Evolutionary conservation across 2,113 vertebrate genomes (phyloP), one percentile per base, ranked within the genome.

Genomic region (Bos javanicus): DNA sequence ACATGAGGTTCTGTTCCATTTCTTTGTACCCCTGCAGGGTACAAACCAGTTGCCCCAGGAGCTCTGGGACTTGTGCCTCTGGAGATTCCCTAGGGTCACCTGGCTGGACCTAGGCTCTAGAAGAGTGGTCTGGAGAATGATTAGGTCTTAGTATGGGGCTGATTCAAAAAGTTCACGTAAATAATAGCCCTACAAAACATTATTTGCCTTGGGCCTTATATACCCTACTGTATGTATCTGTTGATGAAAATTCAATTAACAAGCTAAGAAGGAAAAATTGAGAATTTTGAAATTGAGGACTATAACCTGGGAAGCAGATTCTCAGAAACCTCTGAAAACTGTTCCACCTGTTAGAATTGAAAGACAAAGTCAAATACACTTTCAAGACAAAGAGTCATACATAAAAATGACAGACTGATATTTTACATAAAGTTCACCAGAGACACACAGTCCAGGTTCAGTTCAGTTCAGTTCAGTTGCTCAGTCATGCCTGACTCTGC

Each of bases 401-500:
- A 30, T 48, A 80, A 48, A 48, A 80, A 48, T 19, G 15, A 80
- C 2, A 80, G 28, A 30, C 14, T 30, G 26, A 48, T 30, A 80
- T 48, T 80, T 48, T 48, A 48, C 26, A 48, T 3, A 30, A 80
- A 80, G 43, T 48, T 11, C 43, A 48, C 43, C 76, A 30, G 43
- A 78, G 76, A 80, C 76, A 80, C 76, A 48, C 15, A 48, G 43
- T 30, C 76, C 76, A 48, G 14, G 6, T 62, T 62, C 28, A 30
- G 13, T 7, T 62, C 28, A 62, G 13, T 30, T 62, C 60, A 33
- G 13, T 62, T 30, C 5, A 62, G 60, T 14, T 62, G 5, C 28
- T 30, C 13, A 62, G 60, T 13, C 4, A 0, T 62, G 60, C 14
- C 30, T 3, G 0, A 62, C 60, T 62, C 60, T 62, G 1, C 15